These are phyloP conservation scores for Drosophila pandora DNA, from an alignment of 1,140 invertebrate species.

Conservation along the genomic window DNA sequence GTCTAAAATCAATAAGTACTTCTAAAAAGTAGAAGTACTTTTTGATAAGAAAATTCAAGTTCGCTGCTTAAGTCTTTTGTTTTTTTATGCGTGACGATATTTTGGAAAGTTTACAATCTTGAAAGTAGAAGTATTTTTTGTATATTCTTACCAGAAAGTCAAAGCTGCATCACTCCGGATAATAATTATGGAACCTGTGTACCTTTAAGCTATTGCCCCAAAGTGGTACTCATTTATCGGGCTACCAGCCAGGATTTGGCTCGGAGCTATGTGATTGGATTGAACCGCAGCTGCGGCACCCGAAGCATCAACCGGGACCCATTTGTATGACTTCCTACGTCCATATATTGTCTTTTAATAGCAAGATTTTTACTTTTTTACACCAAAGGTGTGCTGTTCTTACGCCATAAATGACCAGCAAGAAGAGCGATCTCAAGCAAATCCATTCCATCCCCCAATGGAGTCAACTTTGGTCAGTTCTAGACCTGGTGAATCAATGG, in stretches of 20 bases:
- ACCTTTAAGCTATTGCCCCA: conserved; percentile 58
- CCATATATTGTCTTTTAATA: neutral
- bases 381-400: conserved; percentile 61
- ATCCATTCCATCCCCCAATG: conserved; percentile 52
- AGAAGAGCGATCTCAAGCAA: conserved; percentile 32
- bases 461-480: neutral
- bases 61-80: conserved; percentile 72
- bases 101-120: too few relatives aligned
- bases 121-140: neutral
- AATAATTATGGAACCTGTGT: conserved; percentile 68
- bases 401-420: conserved; percentile 35
- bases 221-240: conserved; percentile 56
- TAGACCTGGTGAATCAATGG: conserved; percentile 1
- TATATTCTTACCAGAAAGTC: conserved; percentile 20
- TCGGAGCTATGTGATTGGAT: conserved; percentile 50
- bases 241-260: conserved; percentile 38
- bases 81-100: conserved; percentile 5
- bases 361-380: conserved; percentile 10
- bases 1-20: too few relatives aligned
- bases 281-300: conserved; percentile 67
- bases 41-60: conserved; percentile 27
- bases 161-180: conserved; percentile 67
- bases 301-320: conserved; percentile 62
- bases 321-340: conserved; percentile 53
- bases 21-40: too few relatives aligned